phyloP scores from a whole-genome alignment of 2,113 vertebrate genomes.

The Cinclus cinclus region DNA sequence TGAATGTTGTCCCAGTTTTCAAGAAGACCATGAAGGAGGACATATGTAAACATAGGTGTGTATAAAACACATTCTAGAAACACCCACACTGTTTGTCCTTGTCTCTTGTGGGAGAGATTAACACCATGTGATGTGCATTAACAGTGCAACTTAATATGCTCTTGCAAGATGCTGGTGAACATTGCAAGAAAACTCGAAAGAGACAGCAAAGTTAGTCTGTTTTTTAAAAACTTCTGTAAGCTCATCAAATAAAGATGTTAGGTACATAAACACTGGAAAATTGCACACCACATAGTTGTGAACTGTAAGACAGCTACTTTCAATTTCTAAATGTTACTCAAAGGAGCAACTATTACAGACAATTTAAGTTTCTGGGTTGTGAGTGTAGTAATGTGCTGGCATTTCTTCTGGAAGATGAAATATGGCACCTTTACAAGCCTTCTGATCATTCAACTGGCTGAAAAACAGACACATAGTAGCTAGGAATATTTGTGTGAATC shows the following conservation, averaged over 20 bases:
- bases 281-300: background rate
- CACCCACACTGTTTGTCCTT: rapidly evolving
- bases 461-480: background rate
- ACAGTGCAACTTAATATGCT: background rate
- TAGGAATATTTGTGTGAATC: background rate
- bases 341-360: background rate
- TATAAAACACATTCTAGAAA: background rate
- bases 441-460: background rate
- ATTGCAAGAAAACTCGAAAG: background rate
- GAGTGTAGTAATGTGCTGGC: background rate
- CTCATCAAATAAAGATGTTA: background rate
- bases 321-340: background rate
- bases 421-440: background rate
- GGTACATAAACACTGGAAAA: background rate
- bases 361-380: background rate
- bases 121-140: background rate
- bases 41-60: background rate
- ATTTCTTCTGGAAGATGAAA: background rate
- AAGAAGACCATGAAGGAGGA: background rate
- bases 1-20: background rate
- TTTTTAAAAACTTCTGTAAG: background rate
- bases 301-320: background rate
- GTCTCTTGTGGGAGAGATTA: background rate
- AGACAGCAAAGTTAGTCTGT: background rate
- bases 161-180: background rate